These are phyloP conservation scores for Tineola bisselliella DNA, from an alignment of 2,888 invertebrate species.

Conservation along the genomic window DNA sequence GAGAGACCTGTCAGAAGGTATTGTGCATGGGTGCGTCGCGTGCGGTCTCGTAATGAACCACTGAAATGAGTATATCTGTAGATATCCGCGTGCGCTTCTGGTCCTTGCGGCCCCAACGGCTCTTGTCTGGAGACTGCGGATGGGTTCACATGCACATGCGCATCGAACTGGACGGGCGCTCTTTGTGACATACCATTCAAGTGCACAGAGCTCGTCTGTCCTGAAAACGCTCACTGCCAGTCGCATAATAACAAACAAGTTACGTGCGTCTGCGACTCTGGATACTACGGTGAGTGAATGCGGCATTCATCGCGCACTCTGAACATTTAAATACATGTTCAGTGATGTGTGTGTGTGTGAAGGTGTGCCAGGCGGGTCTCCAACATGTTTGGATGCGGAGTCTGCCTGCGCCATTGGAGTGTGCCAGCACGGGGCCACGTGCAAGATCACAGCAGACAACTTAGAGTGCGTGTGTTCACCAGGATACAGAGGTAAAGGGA, in stretches of 20 bases:
- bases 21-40: constrained; percentile 14
- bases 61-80: constrained; percentile 18
- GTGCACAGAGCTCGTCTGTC: constrained; percentile 67
- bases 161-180: constrained; percentile 59
- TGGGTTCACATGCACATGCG: constrained; percentile 76
- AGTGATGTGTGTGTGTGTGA: too few relatives aligned
- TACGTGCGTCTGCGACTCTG: constrained; percentile 73
- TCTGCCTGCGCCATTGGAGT: constrained; percentile 71
- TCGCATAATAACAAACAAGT: constrained; percentile 25
- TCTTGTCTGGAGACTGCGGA: constrained; percentile 71
- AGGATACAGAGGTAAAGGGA: constrained; percentile 72
- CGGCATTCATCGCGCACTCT: too few relatives aligned
- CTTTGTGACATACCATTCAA: constrained; percentile 40
- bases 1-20: constrained; percentile 79
- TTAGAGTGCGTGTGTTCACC: constrained; percentile 77
- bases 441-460: constrained; percentile 60
- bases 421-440: constrained; percentile 81
- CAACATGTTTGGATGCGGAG: constrained; percentile 45
- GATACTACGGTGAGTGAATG: constrained; percentile 71
- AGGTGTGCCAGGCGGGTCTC: constrained; percentile 45
- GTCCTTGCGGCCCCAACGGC: constrained; percentile 81
- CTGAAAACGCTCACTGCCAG: constrained; percentile 73
- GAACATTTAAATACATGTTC: too few relatives aligned
- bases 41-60: not conserved
- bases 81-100: constrained; percentile 72